Evolutionary conservation across 2,113 vertebrate species (phyloP).

Genomic region (Todiramphus chloris): DNA sequence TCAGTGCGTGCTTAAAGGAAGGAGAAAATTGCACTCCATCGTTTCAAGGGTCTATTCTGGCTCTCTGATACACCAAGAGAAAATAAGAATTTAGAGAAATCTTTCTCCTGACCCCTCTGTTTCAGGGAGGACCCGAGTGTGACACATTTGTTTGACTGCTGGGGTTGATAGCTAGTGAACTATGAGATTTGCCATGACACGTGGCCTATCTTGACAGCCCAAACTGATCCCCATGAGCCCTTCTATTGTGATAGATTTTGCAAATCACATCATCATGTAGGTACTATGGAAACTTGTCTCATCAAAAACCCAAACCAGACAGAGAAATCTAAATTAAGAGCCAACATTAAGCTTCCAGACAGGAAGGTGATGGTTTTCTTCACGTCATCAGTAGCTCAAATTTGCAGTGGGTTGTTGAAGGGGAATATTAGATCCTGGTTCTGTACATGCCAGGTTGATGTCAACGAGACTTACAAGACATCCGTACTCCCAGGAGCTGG

Average conservation of each 20-base stretch:
- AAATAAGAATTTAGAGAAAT: neutral
- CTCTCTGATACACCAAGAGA: neutral
- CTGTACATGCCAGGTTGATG: fast-evolving
- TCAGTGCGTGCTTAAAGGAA: slow-evolving; percentile 4
- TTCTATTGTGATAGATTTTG: neutral
- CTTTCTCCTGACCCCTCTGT: neutral
- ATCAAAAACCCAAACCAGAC: neutral
- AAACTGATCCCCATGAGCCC: neutral
- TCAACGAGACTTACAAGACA: neutral
- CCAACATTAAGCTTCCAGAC: neutral
- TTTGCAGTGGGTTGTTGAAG: neutral
- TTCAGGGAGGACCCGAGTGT: neutral
- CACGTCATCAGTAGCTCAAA: neutral
- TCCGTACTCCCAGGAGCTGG: neutral
- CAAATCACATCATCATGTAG: neutral
- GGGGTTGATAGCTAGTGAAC: neutral
- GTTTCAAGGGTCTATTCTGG: neutral
- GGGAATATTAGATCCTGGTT: neutral
- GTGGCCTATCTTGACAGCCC: neutral
- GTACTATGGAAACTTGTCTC: neutral
- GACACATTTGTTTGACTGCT: neutral
- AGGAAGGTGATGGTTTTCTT: neutral
- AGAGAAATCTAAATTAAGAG: neutral
- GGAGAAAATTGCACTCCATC: neutral
- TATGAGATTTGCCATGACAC: neutral